Base-by-base conservation (phyloP, 2,113 vertebrate genomes). In the Rhinopomastus cyanomelas region DNA sequence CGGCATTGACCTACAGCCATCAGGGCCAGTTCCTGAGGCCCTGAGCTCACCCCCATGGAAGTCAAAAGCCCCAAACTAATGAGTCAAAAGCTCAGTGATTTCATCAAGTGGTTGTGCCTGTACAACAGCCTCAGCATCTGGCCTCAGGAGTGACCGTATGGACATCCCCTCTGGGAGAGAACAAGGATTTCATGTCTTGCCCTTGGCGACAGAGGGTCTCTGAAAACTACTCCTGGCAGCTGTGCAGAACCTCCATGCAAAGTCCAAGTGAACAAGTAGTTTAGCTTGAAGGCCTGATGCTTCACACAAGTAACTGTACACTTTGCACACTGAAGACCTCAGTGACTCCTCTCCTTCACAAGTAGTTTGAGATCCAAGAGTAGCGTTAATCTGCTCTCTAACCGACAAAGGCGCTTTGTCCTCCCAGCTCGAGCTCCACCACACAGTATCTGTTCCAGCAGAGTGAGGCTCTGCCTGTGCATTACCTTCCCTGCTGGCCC, bases 61-160 rank as follows among this genome's bases (percentile, higher is more conserved):
- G 49, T 17, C 44, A 32, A 18, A 77, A 85, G 69, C 36, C 82
- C 53, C 44, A 79, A 94, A 39, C 57, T 48, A 16, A 0, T 29
- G 39, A 42, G 39, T 42, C 39, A 42, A 42, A 34, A 86, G 7
- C 39, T 67, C 19, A 32, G 21, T n/a, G 66, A 25, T 29, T 66
- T 36, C 27, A 71, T 4, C 20, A 0, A 5, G 39, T 27, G 32
- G 32, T 60, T 37, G 9, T 1, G 5, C n/a, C 73, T 59, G 3
- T 6, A 9, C 36, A 62, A 67, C 52, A 44, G 15, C 34, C 26
- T 72, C 61, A n/a, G 34, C 39, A 12, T 0, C 7, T 0, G 56
- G 62, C 51, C 55, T 61, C 27, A 9, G 49, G 44, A 82, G 6
- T 8, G 21, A 34, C 64, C 32, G 76, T 0, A 0, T 1, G 15